These are phyloP conservation scores for Ricordea florida DNA, from an alignment of 92 coral and sea anemone genomes.

Conservation along the genomic window DNA sequence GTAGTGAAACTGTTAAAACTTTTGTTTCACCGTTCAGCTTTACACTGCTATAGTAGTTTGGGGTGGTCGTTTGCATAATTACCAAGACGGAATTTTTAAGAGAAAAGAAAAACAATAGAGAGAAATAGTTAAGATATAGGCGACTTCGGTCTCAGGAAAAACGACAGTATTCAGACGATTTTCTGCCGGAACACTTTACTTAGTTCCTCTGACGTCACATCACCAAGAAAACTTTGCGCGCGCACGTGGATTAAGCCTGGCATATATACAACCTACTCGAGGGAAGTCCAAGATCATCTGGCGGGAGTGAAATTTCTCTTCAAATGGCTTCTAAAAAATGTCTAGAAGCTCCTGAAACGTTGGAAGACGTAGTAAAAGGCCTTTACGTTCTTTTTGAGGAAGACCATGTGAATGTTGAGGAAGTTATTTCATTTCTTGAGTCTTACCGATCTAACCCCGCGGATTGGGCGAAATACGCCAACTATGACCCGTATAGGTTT, in stretches of 20 bases:
- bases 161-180: too few species aligned
- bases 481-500: slow-evolving; percentile 90
- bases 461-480: slow-evolving; percentile 89
- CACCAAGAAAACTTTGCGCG: slow-evolving; percentile 4
- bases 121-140: too few species aligned
- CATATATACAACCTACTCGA: too few species aligned
- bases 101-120: too few species aligned
- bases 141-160: too few species aligned
- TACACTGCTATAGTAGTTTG: too few species aligned
- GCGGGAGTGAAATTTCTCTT: not conserved
- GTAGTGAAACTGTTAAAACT: too few species aligned
- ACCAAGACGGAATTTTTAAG: too few species aligned
- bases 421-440: slow-evolving; percentile 74
- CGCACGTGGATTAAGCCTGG: slow-evolving; percentile 13
- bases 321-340: slow-evolving; percentile 50
- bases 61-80: too few species aligned
- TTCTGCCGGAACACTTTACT: too few species aligned
- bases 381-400: slow-evolving; percentile 77
- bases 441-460: slow-evolving; percentile 76
- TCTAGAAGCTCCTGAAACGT: slow-evolving; percentile 56
- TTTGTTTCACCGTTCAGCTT: too few species aligned
- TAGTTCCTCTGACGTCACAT: slow-evolving; percentile 42
- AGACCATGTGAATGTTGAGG: slow-evolving; percentile 79
- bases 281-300: too few species aligned
- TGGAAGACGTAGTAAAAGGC: slow-evolving; percentile 71